phyloP scores from a whole-genome alignment of 2,113 vertebrate species.

The Australoheros scitulus region DNA sequence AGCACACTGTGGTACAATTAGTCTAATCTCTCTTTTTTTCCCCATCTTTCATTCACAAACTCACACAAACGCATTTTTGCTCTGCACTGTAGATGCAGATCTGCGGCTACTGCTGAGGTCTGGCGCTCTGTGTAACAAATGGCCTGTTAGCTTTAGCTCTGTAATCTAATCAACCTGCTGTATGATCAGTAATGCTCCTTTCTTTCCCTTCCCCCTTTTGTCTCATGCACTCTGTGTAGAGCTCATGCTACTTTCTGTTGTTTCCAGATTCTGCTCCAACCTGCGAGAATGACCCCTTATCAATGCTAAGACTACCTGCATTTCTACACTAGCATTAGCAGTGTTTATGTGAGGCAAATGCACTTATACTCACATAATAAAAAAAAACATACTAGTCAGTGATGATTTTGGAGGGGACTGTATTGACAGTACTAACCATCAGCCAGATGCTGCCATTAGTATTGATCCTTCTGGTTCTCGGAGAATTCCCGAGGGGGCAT shows the following conservation, averaged over 20 bases:
- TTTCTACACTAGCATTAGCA: neutral
- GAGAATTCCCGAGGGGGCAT: slow-evolving; percentile 44
- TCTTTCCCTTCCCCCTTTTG: slow-evolving; percentile 28
- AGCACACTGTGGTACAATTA: neutral
- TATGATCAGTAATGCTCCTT: slow-evolving; percentile 58
- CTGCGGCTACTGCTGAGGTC: slow-evolving; percentile 17
- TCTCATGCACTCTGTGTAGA: slow-evolving; percentile 53
- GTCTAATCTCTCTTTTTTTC: neutral
- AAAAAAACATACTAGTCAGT: neutral
- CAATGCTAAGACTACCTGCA: neutral
- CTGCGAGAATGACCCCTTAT: slow-evolving; percentile 11
- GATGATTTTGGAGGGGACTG: neutral
- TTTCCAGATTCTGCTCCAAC: slow-evolving; percentile 23
- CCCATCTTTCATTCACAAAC: slow-evolving; percentile 6
- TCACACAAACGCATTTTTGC: neutral
- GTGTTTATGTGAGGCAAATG: neutral
- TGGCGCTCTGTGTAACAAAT: slow-evolving; percentile 68
- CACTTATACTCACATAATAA: neutral
- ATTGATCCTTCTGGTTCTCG: slow-evolving; percentile 48
- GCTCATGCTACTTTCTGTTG: slow-evolving; percentile 28
- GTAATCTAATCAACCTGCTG: slow-evolving; percentile 79
- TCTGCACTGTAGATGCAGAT: neutral
- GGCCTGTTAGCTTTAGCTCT: slow-evolving; percentile 58
- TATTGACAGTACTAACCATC: slow-evolving; percentile 41
- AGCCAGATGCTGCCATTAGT: slow-evolving; percentile 64